These are phyloP conservation scores for Arge pagana DNA, from an alignment of 2,888 invertebrate species.

Conservation along the genomic window DNA sequence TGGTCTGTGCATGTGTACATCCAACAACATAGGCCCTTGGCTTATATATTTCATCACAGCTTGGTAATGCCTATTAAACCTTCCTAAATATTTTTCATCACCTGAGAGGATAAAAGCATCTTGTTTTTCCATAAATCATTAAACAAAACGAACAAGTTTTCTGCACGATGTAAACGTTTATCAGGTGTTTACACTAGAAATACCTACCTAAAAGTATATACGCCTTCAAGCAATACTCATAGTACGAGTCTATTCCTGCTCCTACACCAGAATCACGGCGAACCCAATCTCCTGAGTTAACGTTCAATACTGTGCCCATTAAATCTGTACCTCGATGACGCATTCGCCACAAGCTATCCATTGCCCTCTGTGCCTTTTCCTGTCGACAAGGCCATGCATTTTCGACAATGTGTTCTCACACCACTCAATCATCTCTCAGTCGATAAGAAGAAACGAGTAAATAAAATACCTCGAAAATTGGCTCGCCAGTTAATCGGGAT, in stretches of 20 bases:
- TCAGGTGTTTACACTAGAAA: not conserved
- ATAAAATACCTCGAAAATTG: conserved; percentile 75
- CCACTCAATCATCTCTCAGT: no score
- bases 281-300: conserved; percentile 98
- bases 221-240: conserved; percentile 97
- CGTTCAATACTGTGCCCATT: conserved; percentile 96
- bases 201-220: conserved; percentile 80
- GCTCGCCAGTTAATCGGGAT: conserved; percentile 88
- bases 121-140: not conserved
- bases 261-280: conserved; percentile 96
- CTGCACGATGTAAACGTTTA: not conserved
- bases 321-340: conserved; percentile 89
- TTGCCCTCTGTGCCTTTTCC: conserved; percentile 91
- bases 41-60: conserved; percentile 97
- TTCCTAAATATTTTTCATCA: conserved; percentile 89
- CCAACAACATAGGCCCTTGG: conserved; percentile 91
- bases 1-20: conserved; percentile 96
- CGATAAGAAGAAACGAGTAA: conserved; percentile 1
- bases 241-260: conserved; percentile 99
- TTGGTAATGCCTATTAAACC: conserved; percentile 94
- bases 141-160: not conserved
- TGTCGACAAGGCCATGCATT: conserved; percentile 44
- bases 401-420: no score
- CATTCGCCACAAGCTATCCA: conserved; percentile 96
- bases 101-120: conserved; percentile 50